phyloP scores from a whole-genome alignment of 2,797 vertebrate species.

The Phoeniculus purpureus region DNA sequence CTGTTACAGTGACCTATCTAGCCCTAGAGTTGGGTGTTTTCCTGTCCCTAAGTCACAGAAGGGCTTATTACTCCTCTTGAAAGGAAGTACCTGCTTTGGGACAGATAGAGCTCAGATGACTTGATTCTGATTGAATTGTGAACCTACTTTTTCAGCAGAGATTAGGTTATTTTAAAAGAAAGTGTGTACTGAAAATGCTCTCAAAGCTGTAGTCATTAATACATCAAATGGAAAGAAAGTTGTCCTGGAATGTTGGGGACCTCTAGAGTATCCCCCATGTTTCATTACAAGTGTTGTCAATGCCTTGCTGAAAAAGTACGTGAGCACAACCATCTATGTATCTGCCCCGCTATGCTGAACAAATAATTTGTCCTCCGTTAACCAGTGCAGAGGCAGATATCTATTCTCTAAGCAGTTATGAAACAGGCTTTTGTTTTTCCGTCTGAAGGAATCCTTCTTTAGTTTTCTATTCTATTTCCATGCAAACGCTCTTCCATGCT shows the following conservation, averaged over 20 bases:
- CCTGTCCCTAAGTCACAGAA: not conserved
- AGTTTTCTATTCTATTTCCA: slow-evolving; percentile 11
- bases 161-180: not conserved
- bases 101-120: not conserved
- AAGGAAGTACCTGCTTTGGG: not conserved
- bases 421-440: slow-evolving; percentile 2
- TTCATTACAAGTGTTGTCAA: not conserved
- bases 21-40: rapidly evolving
- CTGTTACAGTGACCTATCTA: not conserved
- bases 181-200: not conserved
- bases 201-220: not conserved
- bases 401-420: not conserved
- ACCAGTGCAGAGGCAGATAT: not conserved
- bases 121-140: not conserved
- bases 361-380: not conserved
- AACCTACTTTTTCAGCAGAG: not conserved
- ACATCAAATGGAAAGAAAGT: not conserved
- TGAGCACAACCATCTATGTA: not conserved
- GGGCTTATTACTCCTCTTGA: not conserved
- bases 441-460: not conserved
- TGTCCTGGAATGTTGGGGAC: not conserved
- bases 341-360: not conserved
- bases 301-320: not conserved
- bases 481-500: not conserved
- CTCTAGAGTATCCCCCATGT: not conserved